Conservation (phyloP, 2,113 vertebrate species). For the Rhadina sibilatrix region DNA sequence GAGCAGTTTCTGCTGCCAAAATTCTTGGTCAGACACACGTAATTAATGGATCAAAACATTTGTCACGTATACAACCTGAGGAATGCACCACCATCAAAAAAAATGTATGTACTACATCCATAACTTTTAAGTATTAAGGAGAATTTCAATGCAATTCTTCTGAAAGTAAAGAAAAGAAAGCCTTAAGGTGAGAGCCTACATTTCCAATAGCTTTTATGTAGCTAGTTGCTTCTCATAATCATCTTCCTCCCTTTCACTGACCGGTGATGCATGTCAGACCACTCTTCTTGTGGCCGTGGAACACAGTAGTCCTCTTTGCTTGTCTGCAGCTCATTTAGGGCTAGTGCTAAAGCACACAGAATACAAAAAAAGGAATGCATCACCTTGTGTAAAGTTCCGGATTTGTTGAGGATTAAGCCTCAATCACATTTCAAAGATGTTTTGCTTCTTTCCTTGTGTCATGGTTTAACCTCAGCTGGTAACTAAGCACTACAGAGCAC, state of each 20-base stretch:
- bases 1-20: not conserved
- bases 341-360: not conserved
- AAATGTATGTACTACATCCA: not conserved
- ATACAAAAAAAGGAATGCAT: not conserved
- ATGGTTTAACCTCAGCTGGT: not conserved
- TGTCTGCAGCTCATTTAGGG: not conserved
- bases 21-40: not conserved
- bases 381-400: not conserved
- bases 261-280: not conserved
- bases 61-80: rapidly evolving
- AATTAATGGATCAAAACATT: not conserved
- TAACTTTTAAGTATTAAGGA: not conserved
- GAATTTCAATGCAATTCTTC: not conserved
- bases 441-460: not conserved
- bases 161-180: not conserved
- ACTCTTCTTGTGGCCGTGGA: not conserved
- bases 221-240: not conserved
- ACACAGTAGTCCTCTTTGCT: not conserved
- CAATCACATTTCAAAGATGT: not conserved
- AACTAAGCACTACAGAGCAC: not conserved
- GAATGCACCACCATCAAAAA: not conserved
- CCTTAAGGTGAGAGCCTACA: not conserved
- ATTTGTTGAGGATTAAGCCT: not conserved
- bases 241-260: not conserved
- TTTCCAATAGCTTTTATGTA: not conserved